Conservation (phyloP, 2,888 invertebrate species). For the Euphydryas editha region DNA sequence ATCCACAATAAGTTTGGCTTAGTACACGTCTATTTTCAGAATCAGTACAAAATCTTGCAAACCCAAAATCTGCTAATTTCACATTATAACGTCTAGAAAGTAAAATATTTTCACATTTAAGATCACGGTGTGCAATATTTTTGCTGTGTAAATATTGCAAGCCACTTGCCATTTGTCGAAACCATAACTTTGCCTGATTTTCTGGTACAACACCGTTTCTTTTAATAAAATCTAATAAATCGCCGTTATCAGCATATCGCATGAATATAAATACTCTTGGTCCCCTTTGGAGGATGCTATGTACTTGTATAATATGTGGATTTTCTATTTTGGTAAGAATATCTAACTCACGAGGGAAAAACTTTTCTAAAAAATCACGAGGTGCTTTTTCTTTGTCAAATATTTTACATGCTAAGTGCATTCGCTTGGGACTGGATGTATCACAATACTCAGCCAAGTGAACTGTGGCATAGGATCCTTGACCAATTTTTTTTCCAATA, state of each 20-base stretch:
- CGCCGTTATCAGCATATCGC: conserved; percentile 96
- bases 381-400: conserved; percentile 96
- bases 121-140: conserved; percentile 94
- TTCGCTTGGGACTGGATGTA: conserved; percentile 86
- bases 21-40: conserved; percentile 88
- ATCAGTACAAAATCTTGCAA: conserved; percentile 92
- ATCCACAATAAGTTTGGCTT: conserved; percentile 97
- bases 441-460: conserved; percentile 93
- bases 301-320: conserved; percentile 95
- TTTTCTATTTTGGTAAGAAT: conserved; percentile 95
- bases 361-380: conserved; percentile 94
- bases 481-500: conserved; percentile 94
- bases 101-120: conserved; percentile 97
- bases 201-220: conserved; percentile 90
- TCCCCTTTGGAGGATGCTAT: conserved; percentile 92
- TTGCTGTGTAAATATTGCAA: conserved; percentile 92
- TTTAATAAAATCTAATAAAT: conserved; percentile 92
- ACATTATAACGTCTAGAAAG: conserved; percentile 93
- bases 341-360: conserved; percentile 96
- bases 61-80: conserved; percentile 97
- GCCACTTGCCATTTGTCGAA: conserved; percentile 92
- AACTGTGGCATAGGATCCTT: conserved; percentile 96
- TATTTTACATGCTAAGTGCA: conserved; percentile 94
- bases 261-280: conserved; percentile 95
- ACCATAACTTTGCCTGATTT: conserved; percentile 92